phyloP scores from a whole-genome alignment of 2,888 invertebrate species.

The Choreutis nemorana region DNA sequence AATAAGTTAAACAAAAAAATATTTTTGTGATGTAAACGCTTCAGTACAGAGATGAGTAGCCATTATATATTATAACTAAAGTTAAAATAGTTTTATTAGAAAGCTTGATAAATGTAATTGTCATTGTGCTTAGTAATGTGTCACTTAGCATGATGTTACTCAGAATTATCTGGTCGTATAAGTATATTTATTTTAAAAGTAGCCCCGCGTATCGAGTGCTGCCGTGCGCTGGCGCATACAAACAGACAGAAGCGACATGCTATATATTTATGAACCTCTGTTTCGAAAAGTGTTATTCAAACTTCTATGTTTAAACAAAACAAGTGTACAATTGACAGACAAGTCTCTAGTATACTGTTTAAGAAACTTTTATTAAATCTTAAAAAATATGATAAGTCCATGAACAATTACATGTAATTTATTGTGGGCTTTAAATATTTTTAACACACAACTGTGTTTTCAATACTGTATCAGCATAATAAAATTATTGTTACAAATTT shows the following conservation, averaged over 20 bases:
- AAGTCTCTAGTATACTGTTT: no score
- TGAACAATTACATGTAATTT: no score
- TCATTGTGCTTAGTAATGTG: constrained; percentile 63
- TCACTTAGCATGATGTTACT: constrained; percentile 55
- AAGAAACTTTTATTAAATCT: no score
- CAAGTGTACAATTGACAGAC: no score
- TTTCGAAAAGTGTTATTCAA: no score
- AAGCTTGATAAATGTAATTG: constrained; percentile 62
- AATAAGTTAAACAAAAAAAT: constrained; percentile 18
- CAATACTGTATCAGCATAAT: constrained; percentile 52
- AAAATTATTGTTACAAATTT: constrained; percentile 61
- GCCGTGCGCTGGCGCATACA: no score
- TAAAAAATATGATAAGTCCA: no score
- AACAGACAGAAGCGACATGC: no score
- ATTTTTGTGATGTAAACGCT: constrained; percentile 47
- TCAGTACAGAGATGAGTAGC: constrained; percentile 57
- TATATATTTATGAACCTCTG: no score
- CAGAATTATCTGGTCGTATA: constrained; percentile 37
- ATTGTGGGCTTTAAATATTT: no score
- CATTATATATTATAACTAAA: constrained; percentile 43
- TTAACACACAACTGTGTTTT: constrained; percentile 33
- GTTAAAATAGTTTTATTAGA: constrained; percentile 50
- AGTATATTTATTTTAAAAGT: constrained; percentile 15
- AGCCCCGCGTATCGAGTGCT: no score
- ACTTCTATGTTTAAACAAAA: no score